Evolutionary conservation across 2,797 vertebrate genomes (phyloP).

Genomic region (Pampus argenteus): DNA sequence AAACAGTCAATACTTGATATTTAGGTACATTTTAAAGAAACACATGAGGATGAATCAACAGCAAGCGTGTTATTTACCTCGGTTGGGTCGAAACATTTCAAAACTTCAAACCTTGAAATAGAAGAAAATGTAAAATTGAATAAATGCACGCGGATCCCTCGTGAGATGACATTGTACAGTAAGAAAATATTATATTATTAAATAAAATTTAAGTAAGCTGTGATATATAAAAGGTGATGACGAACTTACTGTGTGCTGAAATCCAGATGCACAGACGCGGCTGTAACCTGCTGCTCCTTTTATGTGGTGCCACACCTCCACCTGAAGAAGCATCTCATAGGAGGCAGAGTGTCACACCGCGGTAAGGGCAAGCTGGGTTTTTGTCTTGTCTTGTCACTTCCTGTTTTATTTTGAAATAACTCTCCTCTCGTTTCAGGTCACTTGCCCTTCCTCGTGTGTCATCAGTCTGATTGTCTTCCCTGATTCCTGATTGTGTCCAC

Average conservation of each 20-base stretch:
- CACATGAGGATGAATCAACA: not conserved
- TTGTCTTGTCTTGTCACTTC: too few species aligned
- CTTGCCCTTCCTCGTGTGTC: too few species aligned
- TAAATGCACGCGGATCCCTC: not conserved
- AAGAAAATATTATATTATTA: not conserved
- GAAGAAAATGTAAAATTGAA: not conserved
- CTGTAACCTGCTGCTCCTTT: slow-evolving; percentile 22
- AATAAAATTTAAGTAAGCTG: not conserved
- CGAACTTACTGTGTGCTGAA: slow-evolving; percentile 14
- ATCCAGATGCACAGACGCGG: not conserved
- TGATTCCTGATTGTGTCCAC: too few species aligned
- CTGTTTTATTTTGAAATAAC: too few species aligned
- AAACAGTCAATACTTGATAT: not conserved
- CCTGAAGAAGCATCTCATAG: not conserved
- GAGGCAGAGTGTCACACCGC: too few species aligned
- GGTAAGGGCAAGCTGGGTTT: too few species aligned
- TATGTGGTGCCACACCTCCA: slow-evolving; percentile 18
- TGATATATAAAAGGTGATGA: not conserved
- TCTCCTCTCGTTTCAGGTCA: too few species aligned
- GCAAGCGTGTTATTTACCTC: slow-evolving; percentile 16
- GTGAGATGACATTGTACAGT: not conserved
- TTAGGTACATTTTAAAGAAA: not conserved
- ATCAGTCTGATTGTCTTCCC: too few species aligned
- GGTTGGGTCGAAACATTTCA: slow-evolving; percentile 21
- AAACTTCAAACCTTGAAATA: slow-evolving; percentile 4